phyloP scores from a whole-genome alignment of 2,797 vertebrate species.

The Melanotaenia pygmaea region DNA sequence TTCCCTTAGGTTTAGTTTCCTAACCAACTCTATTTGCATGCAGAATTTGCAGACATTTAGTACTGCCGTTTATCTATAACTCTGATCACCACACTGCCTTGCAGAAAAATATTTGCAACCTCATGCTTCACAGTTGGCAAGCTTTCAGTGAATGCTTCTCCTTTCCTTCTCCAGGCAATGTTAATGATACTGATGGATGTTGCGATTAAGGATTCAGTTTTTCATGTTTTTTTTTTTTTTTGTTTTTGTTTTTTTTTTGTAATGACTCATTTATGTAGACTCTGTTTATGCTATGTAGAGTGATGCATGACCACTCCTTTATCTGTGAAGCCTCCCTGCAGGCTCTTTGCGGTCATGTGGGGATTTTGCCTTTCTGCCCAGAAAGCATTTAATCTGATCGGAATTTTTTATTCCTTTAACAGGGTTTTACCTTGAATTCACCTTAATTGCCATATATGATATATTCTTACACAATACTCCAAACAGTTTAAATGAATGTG shows the following conservation, averaged over 20 bases:
- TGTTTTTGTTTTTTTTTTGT: background rate
- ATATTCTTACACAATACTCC: background rate
- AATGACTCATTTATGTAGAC: background rate
- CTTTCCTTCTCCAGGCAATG: background rate
- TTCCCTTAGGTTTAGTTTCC: background rate
- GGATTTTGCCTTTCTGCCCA: background rate
- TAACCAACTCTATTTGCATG: background rate
- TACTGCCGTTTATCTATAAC: background rate
- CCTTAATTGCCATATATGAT: background rate
- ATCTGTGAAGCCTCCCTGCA: slow-evolving; percentile 10
- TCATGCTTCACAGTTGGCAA: background rate
- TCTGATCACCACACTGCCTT: background rate
- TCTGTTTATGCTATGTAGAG: background rate
- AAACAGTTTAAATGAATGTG: slow-evolving; percentile 3
- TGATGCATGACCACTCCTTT: background rate
- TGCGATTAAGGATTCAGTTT: background rate
- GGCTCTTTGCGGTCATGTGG: background rate
- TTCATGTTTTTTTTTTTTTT: background rate
- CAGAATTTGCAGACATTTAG: background rate
- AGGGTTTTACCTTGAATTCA: background rate
- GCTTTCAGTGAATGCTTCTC: background rate
- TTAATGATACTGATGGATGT: background rate
- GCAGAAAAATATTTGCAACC: background rate
- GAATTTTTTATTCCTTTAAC: background rate
- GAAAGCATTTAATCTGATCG: background rate